phyloP scores from a whole-genome alignment of 2,888 invertebrate species.

The Andrena trimmerana region DNA sequence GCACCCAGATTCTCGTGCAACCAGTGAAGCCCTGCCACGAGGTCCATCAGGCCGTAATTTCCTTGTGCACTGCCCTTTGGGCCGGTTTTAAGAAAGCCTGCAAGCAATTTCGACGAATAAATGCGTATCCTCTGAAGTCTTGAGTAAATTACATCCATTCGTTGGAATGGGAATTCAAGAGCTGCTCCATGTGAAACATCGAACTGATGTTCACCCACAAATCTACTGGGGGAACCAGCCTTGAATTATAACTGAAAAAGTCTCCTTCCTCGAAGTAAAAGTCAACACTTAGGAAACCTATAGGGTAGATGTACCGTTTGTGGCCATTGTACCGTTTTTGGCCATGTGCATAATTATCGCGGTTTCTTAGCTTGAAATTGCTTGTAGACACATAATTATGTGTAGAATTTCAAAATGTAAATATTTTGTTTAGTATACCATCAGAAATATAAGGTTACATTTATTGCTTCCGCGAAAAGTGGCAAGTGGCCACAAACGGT shows the following conservation, averaged over 20 bases:
- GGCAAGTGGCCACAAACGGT: too few relatives aligned
- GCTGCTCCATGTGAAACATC: conserved; percentile 11
- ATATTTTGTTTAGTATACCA: too few relatives aligned
- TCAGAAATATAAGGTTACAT: too few relatives aligned
- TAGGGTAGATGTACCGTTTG: too few relatives aligned
- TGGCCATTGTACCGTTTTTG: too few relatives aligned
- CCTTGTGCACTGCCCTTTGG: conserved; percentile 95
- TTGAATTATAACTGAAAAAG: conserved; percentile 2
- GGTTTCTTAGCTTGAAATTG: too few relatives aligned
- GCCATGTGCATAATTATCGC: too few relatives aligned
- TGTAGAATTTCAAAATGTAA: too few relatives aligned
- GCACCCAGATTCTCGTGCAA: conserved; percentile 96
- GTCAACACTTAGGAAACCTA: background rate
- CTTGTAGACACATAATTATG: too few relatives aligned
- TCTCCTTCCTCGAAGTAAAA: conserved; percentile 17
- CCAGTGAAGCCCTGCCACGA: conserved; percentile 98
- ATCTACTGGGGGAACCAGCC: background rate
- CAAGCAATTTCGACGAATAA: conserved; percentile 63
- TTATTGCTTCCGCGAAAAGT: too few relatives aligned
- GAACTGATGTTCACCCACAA: conserved; percentile 16
- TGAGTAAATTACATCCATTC: conserved; percentile 5
- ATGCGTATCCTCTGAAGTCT: background rate
- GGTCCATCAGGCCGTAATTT: conserved; percentile 96
- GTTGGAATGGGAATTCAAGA: conserved; percentile 12
- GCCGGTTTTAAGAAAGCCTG: conserved; percentile 96